phyloP scores from a whole-genome alignment of 2,888 invertebrate species.

The Platycheirus rosarum region DNA sequence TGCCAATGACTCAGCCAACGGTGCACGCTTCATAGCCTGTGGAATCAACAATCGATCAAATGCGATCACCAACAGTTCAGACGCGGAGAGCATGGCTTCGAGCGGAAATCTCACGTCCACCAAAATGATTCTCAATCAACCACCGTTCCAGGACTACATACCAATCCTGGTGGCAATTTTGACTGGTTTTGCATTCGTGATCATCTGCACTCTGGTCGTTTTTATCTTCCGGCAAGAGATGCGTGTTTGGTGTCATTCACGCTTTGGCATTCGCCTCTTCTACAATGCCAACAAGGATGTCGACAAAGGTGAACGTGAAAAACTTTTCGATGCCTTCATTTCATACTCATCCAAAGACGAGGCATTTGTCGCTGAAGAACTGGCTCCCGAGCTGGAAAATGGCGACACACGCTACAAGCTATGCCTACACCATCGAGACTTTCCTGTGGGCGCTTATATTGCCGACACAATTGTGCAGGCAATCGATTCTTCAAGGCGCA shows the following conservation, averaged over 20 bases:
- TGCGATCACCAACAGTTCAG: conserved; percentile 50
- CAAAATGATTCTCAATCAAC: conserved; percentile 81
- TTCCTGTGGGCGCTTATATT: conserved; percentile 93
- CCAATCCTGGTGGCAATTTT: conserved; percentile 90
- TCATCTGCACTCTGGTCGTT: conserved; percentile 89
- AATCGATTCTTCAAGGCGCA: conserved; percentile 94
- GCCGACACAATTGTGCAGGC: conserved; percentile 96
- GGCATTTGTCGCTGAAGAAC: conserved; percentile 92
- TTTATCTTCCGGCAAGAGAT: conserved; percentile 92
- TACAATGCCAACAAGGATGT: conserved; percentile 88
- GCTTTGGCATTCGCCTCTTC: conserved; percentile 92
- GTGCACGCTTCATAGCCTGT: conserved; percentile 76
- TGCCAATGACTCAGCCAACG: conserved; percentile 74
- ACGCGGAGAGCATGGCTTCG: conserved; percentile 76
- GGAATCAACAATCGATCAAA: conserved; percentile 66
- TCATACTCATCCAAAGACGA: conserved; percentile 97
- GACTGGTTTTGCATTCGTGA: conserved; percentile 89
- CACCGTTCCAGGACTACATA: conserved; percentile 89
- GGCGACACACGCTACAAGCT: conserved; percentile 91
- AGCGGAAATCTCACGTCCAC: conserved; percentile 88
- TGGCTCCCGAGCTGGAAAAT: conserved; percentile 93
- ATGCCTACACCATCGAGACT: conserved; percentile 95
- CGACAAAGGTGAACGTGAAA: conserved; percentile 91
- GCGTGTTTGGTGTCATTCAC: conserved; percentile 93
- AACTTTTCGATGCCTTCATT: conserved; percentile 97